Conservation (phyloP, 2,797 vertebrate genomes). For the Enteromius radiatus region DNA sequence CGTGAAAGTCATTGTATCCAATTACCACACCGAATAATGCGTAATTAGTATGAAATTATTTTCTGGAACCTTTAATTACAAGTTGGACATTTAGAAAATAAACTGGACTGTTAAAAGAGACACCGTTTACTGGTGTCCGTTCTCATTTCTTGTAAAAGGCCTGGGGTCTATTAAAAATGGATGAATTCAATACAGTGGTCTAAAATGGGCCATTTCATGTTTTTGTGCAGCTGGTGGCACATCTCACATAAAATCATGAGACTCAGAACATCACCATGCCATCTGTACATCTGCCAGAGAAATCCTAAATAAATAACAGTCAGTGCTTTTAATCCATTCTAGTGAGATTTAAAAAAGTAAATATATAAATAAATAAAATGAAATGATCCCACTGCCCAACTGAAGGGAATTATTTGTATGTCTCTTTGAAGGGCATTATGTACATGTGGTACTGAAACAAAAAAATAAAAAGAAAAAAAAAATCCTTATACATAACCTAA, state of each 20-base stretch:
- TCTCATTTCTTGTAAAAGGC: neutral
- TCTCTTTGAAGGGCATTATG: neutral
- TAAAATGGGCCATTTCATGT: conserved; percentile 13
- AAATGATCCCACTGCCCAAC: neutral
- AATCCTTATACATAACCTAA: neutral
- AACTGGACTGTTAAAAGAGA: neutral
- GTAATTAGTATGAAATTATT: conserved; percentile 26
- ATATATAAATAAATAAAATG: neutral
- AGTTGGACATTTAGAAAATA: neutral
- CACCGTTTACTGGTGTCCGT: neutral
- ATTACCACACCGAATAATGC: neutral
- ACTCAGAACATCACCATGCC: conserved; percentile 20
- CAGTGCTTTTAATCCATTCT: conserved; percentile 2
- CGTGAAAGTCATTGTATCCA: conserved; percentile 17
- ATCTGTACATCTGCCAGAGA: conserved; percentile 23
- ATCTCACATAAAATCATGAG: conserved; percentile 16
- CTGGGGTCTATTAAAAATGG: conserved; percentile 26
- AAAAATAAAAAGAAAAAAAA: neutral
- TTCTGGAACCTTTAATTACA: conserved; percentile 12
- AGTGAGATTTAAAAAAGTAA: neutral
- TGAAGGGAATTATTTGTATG: neutral
- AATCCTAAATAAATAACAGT: conserved; percentile 31
- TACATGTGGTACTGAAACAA: too few species aligned
- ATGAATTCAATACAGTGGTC: conserved; percentile 2
- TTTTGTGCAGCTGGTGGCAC: conserved; percentile 25